A percentile compares a stretch with the other conserved stretches of the same genome.
Conservation (phyloP, 1,140 invertebrate species). For the Megalopta genalis region DNA sequence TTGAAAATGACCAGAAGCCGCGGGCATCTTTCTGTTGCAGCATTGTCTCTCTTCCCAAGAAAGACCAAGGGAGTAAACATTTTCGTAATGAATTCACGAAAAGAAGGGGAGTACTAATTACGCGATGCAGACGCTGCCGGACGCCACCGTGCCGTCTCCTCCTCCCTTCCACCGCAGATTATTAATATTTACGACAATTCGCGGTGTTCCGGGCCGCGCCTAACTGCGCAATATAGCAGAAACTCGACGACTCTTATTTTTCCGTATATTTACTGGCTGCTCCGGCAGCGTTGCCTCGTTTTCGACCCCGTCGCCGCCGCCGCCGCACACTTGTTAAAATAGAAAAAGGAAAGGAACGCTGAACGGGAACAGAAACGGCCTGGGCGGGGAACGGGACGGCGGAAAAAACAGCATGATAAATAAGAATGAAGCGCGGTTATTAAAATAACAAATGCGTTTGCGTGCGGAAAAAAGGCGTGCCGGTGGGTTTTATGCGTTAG, state of each 20-base stretch:
- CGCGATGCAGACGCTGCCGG: conserved; percentile 33
- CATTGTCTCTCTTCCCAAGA: not conserved
- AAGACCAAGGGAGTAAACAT: conserved; percentile 33
- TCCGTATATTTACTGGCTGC: conserved; percentile 58
- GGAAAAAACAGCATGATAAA: conserved; percentile 52
- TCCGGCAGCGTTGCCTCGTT: conserved; percentile 46
- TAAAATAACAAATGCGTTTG: conserved; percentile 63
- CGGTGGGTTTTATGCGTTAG: conserved; percentile 10
- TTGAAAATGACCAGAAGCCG: not conserved
- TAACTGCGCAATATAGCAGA: conserved; percentile 62
- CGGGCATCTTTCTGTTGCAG: not conserved
- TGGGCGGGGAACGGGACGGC: not conserved
- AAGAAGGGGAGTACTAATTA: conserved; percentile 57
- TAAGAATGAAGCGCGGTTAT: conserved; percentile 54
- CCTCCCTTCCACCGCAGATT: conserved; percentile 40
- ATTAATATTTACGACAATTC: conserved; percentile 66
- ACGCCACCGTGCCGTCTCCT: conserved; percentile 17
- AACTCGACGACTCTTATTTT: conserved; percentile 65
- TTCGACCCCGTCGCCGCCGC: conserved; percentile 21
- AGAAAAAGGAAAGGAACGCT: not conserved
- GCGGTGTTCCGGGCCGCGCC: conserved; percentile 49
- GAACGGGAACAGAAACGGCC: not conserved
- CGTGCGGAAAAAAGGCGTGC: not conserved
- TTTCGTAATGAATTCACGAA: conserved; percentile 41
- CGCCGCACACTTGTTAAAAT: conserved; percentile 25